Evolutionary conservation across 2,113 vertebrate genomes (phyloP).

Genomic region (Charina bottae): DNA sequence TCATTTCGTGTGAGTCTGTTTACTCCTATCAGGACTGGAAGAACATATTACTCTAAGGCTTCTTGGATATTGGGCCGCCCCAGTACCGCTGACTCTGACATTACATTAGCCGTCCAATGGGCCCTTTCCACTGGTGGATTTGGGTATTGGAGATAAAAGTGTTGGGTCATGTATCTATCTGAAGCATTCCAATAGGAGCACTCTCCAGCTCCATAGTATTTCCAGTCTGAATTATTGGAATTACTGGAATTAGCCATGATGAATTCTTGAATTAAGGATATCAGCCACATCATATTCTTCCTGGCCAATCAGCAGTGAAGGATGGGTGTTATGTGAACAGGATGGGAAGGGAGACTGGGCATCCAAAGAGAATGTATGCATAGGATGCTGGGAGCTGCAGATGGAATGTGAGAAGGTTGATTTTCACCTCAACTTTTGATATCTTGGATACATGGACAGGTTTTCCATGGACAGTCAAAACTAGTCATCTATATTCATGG

Average conservation of each 20-base stretch:
- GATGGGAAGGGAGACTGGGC: neutral
- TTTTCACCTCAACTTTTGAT: neutral
- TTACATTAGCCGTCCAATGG: too few species aligned
- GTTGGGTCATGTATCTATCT: neutral
- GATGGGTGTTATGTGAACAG: neutral
- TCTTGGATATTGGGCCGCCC: too few species aligned
- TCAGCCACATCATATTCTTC: neutral
- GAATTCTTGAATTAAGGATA: neutral
- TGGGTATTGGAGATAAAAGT: neutral
- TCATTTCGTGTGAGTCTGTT: too few species aligned
- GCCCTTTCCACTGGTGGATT: too few species aligned
- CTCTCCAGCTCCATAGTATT: neutral
- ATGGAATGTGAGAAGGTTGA: neutral
- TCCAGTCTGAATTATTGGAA: too few species aligned
- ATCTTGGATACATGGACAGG: neutral
- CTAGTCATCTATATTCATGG: neutral
- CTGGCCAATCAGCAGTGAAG: neutral
- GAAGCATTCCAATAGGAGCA: neutral
- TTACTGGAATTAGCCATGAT: too few species aligned
- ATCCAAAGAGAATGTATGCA: neutral
- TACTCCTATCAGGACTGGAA: too few species aligned
- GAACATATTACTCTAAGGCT: too few species aligned
- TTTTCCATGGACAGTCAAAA: neutral
- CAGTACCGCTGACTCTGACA: too few species aligned
- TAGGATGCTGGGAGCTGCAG: neutral